phyloP scores from a whole-genome alignment of 2,797 vertebrate species.

The Danio albolineatus region DNA sequence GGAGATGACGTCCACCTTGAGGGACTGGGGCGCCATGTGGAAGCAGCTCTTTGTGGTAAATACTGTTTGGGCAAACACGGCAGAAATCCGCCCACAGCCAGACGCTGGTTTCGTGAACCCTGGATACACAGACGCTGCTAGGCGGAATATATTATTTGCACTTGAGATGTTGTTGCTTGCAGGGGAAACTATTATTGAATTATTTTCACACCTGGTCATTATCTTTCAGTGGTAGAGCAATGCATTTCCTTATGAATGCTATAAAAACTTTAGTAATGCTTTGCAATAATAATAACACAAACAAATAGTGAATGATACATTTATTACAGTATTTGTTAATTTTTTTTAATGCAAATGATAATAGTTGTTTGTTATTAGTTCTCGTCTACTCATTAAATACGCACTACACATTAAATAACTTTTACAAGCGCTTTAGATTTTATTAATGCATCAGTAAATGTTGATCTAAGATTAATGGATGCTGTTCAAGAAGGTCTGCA shows the following conservation, averaged over 20 bases:
- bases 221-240: background rate
- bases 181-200: background rate
- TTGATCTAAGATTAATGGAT: too few species aligned
- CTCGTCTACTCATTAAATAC: too few species aligned
- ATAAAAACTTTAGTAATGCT: background rate
- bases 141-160: conserved; percentile 19
- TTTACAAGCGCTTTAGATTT: too few species aligned
- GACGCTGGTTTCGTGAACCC: conserved; percentile 8
- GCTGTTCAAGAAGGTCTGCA: too few species aligned
- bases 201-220: conserved; percentile 15
- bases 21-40: conserved; percentile 99
- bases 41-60: conserved; percentile 97
- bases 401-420: too few species aligned
- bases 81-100: conserved; percentile 30
- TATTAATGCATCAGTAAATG: too few species aligned
- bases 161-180: background rate
- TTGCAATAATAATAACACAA: too few species aligned
- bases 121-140: background rate
- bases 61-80: conserved; percentile 23
- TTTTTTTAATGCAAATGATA: too few species aligned
- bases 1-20: conserved; percentile 96
- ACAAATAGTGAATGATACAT: too few species aligned
- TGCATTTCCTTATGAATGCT: background rate
- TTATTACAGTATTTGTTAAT: too few species aligned
- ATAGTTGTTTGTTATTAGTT: too few species aligned